Conservation (phyloP, 2,888 invertebrate species). For the Rhagonycha fulva region DNA sequence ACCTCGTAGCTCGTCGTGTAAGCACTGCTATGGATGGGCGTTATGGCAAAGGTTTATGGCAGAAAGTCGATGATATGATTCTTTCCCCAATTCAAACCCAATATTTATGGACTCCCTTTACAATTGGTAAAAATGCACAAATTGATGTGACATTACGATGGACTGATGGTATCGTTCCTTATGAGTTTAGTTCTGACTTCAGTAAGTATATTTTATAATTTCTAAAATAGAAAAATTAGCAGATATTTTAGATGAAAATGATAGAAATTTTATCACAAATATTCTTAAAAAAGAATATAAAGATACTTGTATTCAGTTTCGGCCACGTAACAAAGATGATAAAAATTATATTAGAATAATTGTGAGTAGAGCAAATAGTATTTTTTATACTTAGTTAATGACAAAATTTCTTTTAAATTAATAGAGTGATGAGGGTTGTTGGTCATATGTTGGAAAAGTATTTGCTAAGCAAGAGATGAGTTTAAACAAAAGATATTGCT, state of each 20-base stretch:
- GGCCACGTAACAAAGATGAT: neutral
- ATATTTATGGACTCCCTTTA: neutral
- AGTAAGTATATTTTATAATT: neutral
- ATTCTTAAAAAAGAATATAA: neutral
- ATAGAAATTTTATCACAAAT: neutral
- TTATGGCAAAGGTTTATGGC: neutral
- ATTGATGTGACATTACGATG: neutral
- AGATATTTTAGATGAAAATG: neutral
- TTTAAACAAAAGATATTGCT: conserved; percentile 57
- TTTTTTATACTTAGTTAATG: neutral
- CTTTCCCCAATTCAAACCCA: neutral
- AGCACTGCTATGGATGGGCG: no score
- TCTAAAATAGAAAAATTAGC: neutral
- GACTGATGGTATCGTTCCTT: neutral
- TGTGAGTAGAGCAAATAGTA: neutral
- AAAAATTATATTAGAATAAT: neutral
- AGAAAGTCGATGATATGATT: neutral
- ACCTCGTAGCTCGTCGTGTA: no score
- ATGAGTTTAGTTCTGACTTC: neutral
- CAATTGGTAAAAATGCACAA: neutral
- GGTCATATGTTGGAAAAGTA: conserved; percentile 17
- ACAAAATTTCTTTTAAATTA: neutral
- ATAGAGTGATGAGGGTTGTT: conserved; percentile 12
- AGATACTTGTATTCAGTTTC: neutral
- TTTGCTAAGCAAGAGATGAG: neutral